Evolutionary conservation across 2,888 invertebrate genomes (phyloP).

Genomic region (Camponotus fellah): DNA sequence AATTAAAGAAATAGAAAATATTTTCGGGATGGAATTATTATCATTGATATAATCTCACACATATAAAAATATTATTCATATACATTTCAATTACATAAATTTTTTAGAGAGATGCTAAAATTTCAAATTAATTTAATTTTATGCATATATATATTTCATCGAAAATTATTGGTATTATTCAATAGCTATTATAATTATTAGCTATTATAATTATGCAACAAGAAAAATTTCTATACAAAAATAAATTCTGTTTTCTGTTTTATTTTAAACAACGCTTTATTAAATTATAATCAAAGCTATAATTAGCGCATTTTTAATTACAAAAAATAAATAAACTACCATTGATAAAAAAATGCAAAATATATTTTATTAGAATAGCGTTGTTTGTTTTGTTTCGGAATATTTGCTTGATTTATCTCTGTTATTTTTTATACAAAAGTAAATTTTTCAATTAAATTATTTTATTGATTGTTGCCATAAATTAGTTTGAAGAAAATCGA

Average conservation of each 20-base stretch:
- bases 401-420: neutral
- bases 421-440: neutral
- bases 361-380: neutral
- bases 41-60: neutral
- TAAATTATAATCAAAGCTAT: neutral
- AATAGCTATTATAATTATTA: too few relatives aligned
- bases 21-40: neutral
- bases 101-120: neutral
- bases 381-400: neutral
- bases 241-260: neutral
- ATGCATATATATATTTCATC: neutral
- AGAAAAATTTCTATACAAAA: neutral
- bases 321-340: constrained; percentile 22
- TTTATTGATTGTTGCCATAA: neutral
- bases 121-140: neutral
- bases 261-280: neutral
- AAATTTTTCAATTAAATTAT: neutral
- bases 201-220: neutral
- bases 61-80: neutral
- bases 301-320: neutral
- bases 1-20: neutral
- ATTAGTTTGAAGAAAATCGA: neutral
- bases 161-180: neutral
- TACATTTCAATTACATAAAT: constrained; percentile 7
- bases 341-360: constrained; percentile 9